Base-by-base conservation (phyloP, 2,113 vertebrate genomes). In the Perca flavescens region DNA sequence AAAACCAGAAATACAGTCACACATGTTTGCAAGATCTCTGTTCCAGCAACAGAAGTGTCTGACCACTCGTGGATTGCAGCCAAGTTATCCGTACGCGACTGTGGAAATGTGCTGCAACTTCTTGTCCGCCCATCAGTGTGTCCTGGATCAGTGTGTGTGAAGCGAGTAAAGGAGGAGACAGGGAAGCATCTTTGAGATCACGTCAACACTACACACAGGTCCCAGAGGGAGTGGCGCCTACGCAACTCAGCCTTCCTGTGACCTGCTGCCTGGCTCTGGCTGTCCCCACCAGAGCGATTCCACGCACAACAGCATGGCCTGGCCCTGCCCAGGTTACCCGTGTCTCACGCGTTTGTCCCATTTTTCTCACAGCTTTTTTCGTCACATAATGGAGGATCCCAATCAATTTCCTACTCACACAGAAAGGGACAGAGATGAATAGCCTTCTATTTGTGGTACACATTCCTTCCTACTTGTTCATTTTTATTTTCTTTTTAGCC, bases 201-300 rank as follows among this genome's bases (percentile, higher is more conserved):
- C n/a, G 58, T 85, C 83, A 85, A 76, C 79, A 62, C 62, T 53
- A 74, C 83, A 87, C 83, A 74, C 46, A 22, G 54, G 79, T 84
- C 84, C 83, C 79, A 50, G 60, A 71, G 88, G 91, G 81, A 83
- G 86, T 60, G 69, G 80, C 40, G 50, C 87, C 85, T 82, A 85
- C 75, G 80, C 84, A 88, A 53, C 82, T 60, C 81, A 63, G 77
- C 84, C 87, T 91, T 93, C 88, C 86, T 87, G 78, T 90, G 87
- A 91, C 83, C 89, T 49, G 78, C 79, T 64, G 88, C 43, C 64
- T 71, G 62, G 73, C 49, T 77, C 58, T 73, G 66, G 36, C 78
- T 86, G 71, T 88, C 80, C 71, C 67, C 62, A 84, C 65, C 56
- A 53, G 57, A 76, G 73, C 84, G 64, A 52, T 49, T 64, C 52